phyloP scores from a whole-genome alignment of 1,140 invertebrate species.

The Hyphantria cunea region DNA sequence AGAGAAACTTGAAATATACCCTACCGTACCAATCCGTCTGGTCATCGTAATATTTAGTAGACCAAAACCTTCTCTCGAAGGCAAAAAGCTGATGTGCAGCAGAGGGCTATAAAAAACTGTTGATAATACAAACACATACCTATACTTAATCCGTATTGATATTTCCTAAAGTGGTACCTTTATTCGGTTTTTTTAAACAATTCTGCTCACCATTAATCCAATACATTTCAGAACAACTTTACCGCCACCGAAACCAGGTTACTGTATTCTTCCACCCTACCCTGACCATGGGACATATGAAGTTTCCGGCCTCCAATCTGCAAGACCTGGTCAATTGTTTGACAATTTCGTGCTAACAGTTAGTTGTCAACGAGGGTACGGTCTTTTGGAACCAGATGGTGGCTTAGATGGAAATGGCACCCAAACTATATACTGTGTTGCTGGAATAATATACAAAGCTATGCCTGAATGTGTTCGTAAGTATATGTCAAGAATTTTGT shows the following conservation, averaged over 20 bases:
- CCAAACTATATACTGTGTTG: background rate
- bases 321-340: constrained; percentile 32
- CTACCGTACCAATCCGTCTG: too few species aligned
- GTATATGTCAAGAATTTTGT: constrained; percentile 35
- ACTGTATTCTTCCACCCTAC: constrained; percentile 46
- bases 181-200: too few species aligned
- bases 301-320: constrained; percentile 27
- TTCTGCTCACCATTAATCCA: too few species aligned
- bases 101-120: too few species aligned
- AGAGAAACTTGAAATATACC: too few species aligned
- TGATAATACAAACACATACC: too few species aligned
- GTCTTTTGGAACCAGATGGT: background rate
- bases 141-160: too few species aligned
- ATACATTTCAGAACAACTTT: too few species aligned
- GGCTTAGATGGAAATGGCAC: constrained; percentile 41
- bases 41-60: too few species aligned
- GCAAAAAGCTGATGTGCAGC: too few species aligned
- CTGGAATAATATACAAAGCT: background rate
- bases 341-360: background rate
- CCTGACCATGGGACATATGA: constrained; percentile 44
- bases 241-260: background rate
- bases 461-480: constrained; percentile 53
- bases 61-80: too few species aligned
- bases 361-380: constrained; percentile 5
- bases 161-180: too few species aligned